Evolutionary conservation across 1,140 invertebrate species (phyloP).

Genomic region (Heliconius hewitsoni): DNA sequence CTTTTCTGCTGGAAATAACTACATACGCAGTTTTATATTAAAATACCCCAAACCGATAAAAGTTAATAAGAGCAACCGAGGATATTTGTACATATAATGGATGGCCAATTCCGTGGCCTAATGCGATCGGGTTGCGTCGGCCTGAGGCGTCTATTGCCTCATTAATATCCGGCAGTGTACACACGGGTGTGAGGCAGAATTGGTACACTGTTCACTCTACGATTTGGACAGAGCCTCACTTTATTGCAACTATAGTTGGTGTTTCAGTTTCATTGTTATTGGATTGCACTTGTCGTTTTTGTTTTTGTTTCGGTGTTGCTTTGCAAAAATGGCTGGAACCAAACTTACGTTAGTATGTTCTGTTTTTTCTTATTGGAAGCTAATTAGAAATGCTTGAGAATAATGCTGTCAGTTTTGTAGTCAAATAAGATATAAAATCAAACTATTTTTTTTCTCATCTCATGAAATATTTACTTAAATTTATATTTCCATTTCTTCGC

Average conservation of each 20-base stretch:
- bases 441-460: no score
- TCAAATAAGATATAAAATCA: no score
- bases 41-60: slow-evolving; percentile 45
- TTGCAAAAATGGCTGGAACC: background rate
- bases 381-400: background rate
- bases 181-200: slow-evolving; percentile 34
- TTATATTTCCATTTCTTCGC: no score
- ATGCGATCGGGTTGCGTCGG: slow-evolving; percentile 54
- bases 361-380: background rate
- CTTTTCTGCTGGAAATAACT: background rate
- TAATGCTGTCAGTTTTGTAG: no score
- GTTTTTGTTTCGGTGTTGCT: background rate
- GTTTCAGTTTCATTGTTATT: slow-evolving; percentile 17
- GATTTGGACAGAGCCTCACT: slow-evolving; percentile 1
- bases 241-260: slow-evolving; percentile 14
- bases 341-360: background rate
- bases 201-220: background rate
- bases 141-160: slow-evolving; percentile 57
- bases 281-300: background rate
- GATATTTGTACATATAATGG: slow-evolving; percentile 56
- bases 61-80: slow-evolving; percentile 50
- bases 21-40: background rate
- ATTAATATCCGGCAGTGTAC: slow-evolving; percentile 64
- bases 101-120: slow-evolving; percentile 57
- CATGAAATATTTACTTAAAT: no score